These are phyloP conservation scores for Drosophila birchii DNA, from an alignment of 2,888 invertebrate species.

Conservation along the genomic window DNA sequence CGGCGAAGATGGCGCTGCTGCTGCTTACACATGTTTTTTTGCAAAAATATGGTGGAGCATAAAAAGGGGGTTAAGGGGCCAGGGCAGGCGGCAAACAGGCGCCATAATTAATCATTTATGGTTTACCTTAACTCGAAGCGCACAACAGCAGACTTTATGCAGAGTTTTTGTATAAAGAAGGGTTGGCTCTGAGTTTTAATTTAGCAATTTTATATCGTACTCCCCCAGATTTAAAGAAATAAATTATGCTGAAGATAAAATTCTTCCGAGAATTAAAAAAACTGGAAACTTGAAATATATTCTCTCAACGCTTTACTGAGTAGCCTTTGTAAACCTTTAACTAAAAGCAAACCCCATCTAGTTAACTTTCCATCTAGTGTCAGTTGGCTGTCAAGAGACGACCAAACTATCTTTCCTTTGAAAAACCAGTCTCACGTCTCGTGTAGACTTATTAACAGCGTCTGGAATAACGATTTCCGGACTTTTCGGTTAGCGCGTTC, in stretches of 20 bases:
- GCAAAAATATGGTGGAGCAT: constrained; percentile 8
- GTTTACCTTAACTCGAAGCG: constrained; percentile 59
- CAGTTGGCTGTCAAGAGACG: constrained; percentile 8
- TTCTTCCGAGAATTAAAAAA: background rate
- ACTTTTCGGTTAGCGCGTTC: constrained; percentile 37
- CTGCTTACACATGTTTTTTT: constrained; percentile 69
- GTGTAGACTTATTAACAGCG: constrained; percentile 61
- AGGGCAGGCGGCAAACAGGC: constrained; percentile 37
- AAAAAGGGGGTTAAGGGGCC: background rate
- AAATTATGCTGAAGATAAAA: background rate
- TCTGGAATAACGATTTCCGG: constrained; percentile 67
- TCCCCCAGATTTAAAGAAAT: background rate
- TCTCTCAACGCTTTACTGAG: background rate
- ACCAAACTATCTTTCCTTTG: background rate
- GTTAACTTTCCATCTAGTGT: constrained; percentile 4
- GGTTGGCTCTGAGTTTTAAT: background rate
- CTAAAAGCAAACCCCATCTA: background rate
- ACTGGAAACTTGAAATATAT: too few species aligned
- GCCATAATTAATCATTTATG: constrained; percentile 65
- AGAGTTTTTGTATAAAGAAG: background rate
- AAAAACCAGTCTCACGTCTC: constrained; percentile 50
- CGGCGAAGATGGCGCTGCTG: constrained; percentile 48
- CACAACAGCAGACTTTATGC: constrained; percentile 4
- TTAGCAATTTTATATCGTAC: background rate
- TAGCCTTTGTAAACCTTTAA: background rate